These are phyloP conservation scores for Tachuris rubrigastra DNA, from an alignment of 2,113 vertebrate species.

Conservation along the genomic window DNA sequence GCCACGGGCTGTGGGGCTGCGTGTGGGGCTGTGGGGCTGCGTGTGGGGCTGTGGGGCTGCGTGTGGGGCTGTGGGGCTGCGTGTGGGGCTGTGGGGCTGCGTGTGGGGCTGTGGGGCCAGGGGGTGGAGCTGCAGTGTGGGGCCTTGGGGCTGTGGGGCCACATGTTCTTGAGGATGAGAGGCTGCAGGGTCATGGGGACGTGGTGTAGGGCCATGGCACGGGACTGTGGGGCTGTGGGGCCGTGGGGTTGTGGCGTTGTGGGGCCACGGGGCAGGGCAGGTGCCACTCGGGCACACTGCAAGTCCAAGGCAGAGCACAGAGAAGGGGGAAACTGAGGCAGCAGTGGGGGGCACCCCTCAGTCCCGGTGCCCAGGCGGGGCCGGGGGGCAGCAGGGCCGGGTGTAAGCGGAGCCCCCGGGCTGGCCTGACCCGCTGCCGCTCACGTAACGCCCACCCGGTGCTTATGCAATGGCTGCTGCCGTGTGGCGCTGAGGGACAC, in stretches of 20 bases:
- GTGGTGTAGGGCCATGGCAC: background rate
- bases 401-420: background rate
- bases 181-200: background rate
- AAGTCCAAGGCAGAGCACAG: background rate
- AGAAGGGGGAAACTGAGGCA: background rate
- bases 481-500: background rate
- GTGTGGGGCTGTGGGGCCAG: background rate
- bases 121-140: no score
- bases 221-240: background rate
- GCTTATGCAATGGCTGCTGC: conserved; percentile 34
- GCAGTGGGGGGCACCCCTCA: fast-evolving
- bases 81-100: fast-evolving
- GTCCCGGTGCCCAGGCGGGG: fast-evolving
- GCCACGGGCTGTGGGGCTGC: background rate
- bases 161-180: background rate
- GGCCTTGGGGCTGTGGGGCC: background rate
- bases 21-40: background rate
- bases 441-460: background rate
- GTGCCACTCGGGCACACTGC: fast-evolving
- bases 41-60: background rate
- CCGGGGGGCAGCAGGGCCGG: fast-evolving
- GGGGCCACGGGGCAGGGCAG: background rate
- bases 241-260: background rate
- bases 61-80: no score
- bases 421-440: background rate